Percentiles rank a stretch among this genome's conserved stretches.
phyloP scores from a whole-genome alignment of 2,888 invertebrate species.

The Pyralis farinalis region DNA sequence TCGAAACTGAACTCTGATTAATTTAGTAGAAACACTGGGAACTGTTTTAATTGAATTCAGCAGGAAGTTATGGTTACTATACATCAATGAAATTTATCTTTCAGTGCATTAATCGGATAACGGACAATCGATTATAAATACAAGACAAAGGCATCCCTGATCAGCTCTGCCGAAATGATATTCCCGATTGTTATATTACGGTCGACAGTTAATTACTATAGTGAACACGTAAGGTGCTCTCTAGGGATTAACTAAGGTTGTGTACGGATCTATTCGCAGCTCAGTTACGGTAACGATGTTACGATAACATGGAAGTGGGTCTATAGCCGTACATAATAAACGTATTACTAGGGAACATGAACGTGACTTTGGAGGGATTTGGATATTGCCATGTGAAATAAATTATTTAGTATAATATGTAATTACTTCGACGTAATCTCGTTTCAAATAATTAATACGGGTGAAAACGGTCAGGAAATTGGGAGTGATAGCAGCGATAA shows the following conservation, averaged over 20 bases:
- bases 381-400: background rate
- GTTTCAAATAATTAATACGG: too few species aligned
- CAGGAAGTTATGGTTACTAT: too few species aligned
- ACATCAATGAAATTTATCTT: too few species aligned
- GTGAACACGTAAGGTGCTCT: conserved; percentile 22
- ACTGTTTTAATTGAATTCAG: too few species aligned
- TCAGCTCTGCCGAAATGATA: background rate
- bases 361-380: background rate
- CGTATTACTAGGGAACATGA: background rate
- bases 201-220: conserved; percentile 26
- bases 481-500: too few species aligned
- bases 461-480: too few species aligned
- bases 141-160: background rate
- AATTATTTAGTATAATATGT: too few species aligned
- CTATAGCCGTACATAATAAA: background rate
- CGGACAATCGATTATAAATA: too few species aligned
- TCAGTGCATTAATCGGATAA: too few species aligned
- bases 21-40: too few species aligned
- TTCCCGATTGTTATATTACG: conserved; percentile 15
- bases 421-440: too few species aligned
- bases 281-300: conserved; percentile 10
- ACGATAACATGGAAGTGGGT: background rate
- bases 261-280: conserved; percentile 15
- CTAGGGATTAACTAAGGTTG: conserved; percentile 17
- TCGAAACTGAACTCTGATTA: too few species aligned